Evolutionary conservation across 2,113 vertebrate species (phyloP).

Genomic region (Alethe castanea): DNA sequence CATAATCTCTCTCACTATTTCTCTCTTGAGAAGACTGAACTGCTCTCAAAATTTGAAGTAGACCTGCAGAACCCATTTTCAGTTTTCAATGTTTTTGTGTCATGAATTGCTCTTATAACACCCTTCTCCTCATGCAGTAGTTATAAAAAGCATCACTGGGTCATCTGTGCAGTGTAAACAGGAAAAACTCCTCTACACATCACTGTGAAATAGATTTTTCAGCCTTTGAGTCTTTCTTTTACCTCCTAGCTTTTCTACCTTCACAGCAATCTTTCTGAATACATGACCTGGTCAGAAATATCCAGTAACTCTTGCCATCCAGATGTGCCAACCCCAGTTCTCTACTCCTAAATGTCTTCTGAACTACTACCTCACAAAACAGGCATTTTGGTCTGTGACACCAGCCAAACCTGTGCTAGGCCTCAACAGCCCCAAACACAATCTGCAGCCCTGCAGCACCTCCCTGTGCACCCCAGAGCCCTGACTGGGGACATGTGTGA

Average conservation of each 20-base stretch:
- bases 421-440: accelerated
- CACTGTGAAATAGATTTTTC: background rate
- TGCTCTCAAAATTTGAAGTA: background rate
- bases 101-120: background rate
- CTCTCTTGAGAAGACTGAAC: background rate
- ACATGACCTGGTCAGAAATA: accelerated
- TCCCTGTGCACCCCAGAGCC: background rate
- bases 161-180: background rate
- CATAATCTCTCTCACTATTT: background rate
- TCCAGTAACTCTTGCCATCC: background rate
- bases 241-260: background rate
- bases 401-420: background rate
- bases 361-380: background rate
- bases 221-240: background rate
- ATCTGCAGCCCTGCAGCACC: background rate
- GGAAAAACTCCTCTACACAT: background rate
- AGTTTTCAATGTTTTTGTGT: background rate
- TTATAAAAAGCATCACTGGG: background rate
- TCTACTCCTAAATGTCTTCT: background rate
- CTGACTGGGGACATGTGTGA: background rate
- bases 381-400: background rate
- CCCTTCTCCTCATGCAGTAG: background rate
- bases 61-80: background rate
- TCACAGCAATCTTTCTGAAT: background rate
- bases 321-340: background rate